Evolutionary conservation across 2,113 vertebrate species (phyloP), one percentile per base, ranked within the genome.

Genomic region (Ia io): DNA sequence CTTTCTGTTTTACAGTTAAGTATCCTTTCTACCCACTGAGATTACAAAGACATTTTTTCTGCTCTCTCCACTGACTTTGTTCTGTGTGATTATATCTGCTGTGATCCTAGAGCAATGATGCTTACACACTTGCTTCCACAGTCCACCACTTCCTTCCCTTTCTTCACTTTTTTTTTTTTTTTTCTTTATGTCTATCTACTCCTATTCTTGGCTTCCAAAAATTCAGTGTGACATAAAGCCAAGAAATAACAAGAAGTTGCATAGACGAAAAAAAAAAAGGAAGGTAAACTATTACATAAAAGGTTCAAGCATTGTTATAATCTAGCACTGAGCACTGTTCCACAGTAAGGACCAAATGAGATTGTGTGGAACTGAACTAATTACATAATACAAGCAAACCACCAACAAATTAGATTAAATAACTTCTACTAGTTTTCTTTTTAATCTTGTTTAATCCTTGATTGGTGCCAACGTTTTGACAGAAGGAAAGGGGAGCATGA

Each of bases 381-480:
- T 63, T 9, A 67, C 18, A 79, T 30, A 77, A 94, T 63, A 49
- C 9, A 69, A 90, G 77, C 9, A 92, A 71, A 90, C 67, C n/a
- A 74, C 18, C 87, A 94, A 65, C 56, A 90, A 92, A 70, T 51
- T 30, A 78, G 51, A 93, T 65, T 63, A 92, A 40, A 17, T 87
- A 78, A 84, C 14, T 61, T 44, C 74, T 42, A 69, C 63, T 84
- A 69, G 47, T 82, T 86, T 91, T 78, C 74, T 71, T 95, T 89
- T 86, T 79, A 79, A 84, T 86, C 53, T 90, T 87, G 44, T 70
- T 67, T 93, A 91, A 89, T 53, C 42, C 30, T 86, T 77, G 47
- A 77, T 32, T 65, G 51, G 5, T 70, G 9, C 4, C 40, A 49
- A 93, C 69, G 23, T 73, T 83, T 6, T 93, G 42, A 96, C 16